Percentiles rank a stretch among this genome's conserved stretches.
Conservation (phyloP, 2,113 vertebrate genomes). For the Antigone vipio region DNA sequence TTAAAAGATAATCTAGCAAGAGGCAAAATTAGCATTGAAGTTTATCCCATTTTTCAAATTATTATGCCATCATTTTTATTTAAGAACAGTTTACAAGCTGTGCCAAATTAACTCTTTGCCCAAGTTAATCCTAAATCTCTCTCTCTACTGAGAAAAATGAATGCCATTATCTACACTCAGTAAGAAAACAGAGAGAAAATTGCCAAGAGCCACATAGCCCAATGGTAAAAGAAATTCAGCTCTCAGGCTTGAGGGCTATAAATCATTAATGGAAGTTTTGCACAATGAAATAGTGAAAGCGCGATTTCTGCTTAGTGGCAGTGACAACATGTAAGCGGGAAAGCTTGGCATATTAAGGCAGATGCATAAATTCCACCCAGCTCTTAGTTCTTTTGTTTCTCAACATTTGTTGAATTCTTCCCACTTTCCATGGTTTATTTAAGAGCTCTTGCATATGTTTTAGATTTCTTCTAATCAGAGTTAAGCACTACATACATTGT, state of each 20-base stretch:
- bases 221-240: neutral
- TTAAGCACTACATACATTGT: neutral
- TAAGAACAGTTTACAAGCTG: neutral
- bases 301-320: neutral
- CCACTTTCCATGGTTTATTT: constrained; percentile 10
- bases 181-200: neutral
- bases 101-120: neutral
- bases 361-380: neutral
- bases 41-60: neutral
- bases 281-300: neutral
- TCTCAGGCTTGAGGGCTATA: neutral
- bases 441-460: constrained; percentile 43
- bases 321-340: neutral
- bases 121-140: neutral
- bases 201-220: neutral
- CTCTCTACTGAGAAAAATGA: neutral
- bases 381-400: constrained; percentile 32
- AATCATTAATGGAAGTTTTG: neutral
- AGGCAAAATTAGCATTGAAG: neutral
- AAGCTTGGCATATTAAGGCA: neutral
- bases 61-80: neutral
- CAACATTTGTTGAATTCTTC: constrained; percentile 34
- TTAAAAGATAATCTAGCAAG: neutral
- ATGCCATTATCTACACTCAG: neutral
- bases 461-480: constrained; percentile 41